Conservation (phyloP, 2,888 invertebrate genomes). For the Geophilus truncorum region DNA sequence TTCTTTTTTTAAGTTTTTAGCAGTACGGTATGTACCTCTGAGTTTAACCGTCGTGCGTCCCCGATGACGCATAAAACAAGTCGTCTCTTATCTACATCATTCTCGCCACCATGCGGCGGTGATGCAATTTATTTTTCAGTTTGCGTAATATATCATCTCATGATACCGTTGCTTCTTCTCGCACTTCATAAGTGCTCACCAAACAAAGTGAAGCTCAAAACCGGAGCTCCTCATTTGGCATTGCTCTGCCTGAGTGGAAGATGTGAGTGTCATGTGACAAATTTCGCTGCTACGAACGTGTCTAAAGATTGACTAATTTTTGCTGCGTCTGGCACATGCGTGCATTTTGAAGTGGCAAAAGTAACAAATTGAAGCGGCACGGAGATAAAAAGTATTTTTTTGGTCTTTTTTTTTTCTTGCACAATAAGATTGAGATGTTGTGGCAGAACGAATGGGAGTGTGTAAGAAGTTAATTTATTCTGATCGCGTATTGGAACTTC, state of each 20-base stretch:
- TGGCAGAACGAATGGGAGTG: not conserved
- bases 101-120: slow-evolving; percentile 2
- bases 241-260: not conserved
- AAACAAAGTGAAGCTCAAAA: not conserved
- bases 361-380: no score
- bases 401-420: no score
- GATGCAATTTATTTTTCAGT: slow-evolving; percentile 17
- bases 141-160: not conserved
- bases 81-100: not conserved
- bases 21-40: not conserved
- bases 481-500: not conserved
- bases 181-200: slow-evolving; percentile 2
- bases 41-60: not conserved
- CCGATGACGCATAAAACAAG: slow-evolving; percentile 9
- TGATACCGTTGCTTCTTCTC: not conserved
- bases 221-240: not conserved
- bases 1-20: slow-evolving; percentile 1
- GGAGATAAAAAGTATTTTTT: no score
- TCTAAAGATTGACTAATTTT: no score
- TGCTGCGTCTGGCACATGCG: no score
- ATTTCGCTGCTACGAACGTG: not conserved
- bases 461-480: not conserved
- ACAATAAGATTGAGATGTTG: not conserved
- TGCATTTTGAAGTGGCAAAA: no score
- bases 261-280: not conserved